Evolutionary conservation across 2,113 vertebrate genomes (phyloP).

Genomic region (Columba livia): DNA sequence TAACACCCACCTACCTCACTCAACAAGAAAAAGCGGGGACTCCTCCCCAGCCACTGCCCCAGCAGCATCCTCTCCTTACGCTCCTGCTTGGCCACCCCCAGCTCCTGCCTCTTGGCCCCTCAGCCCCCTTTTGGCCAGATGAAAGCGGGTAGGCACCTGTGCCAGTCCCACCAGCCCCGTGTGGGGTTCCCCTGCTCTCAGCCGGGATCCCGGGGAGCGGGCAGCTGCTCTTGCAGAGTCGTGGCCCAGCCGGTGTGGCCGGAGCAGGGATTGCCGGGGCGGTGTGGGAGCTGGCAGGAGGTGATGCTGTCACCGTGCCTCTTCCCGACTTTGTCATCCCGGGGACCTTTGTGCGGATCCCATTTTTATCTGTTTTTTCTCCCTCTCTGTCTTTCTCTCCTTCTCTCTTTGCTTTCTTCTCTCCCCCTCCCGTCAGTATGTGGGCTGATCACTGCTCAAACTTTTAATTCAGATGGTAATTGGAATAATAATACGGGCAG

Average conservation of each 20-base stretch:
- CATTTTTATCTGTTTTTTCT: slow-evolving; percentile 74
- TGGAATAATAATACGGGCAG: slow-evolving; percentile 87
- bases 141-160: fast-evolving
- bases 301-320: slow-evolving; percentile 47
- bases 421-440: slow-evolving; percentile 72
- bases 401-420: slow-evolving; percentile 67
- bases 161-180: not conserved
- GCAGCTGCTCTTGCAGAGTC: not conserved
- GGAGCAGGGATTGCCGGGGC: not conserved
- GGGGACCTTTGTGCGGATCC: slow-evolving; percentile 54
- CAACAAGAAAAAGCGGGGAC: not conserved
- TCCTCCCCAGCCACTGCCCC: not conserved
- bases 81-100: fast-evolving
- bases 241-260: not conserved
- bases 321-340: slow-evolving; percentile 48
- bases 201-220: not conserved
- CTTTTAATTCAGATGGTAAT: slow-evolving; percentile 91
- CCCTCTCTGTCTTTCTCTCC: slow-evolving; percentile 48
- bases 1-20: not conserved
- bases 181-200: fast-evolving
- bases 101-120: not conserved
- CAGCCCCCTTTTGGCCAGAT: not conserved
- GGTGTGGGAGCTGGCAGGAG: slow-evolving; percentile 28
- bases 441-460: slow-evolving; percentile 83
- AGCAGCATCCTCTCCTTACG: not conserved